These are phyloP conservation scores for Phylloscopus trochiloides DNA, from an alignment of 2,113 vertebrate genomes.

Conservation along the genomic window DNA sequence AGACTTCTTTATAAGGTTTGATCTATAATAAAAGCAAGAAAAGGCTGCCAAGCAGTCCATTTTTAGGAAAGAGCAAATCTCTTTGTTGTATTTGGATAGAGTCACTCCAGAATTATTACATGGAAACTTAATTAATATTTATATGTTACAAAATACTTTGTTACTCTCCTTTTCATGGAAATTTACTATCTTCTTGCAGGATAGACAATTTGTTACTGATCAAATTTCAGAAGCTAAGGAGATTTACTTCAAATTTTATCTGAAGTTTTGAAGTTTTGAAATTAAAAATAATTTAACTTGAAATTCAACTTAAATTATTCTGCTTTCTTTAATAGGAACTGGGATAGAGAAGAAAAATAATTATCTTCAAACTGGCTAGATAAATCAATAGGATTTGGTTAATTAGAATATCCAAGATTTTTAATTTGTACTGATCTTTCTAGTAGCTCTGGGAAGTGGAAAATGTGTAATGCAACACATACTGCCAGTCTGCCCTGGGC, in stretches of 20 bases:
- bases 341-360: neutral
- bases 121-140: neutral
- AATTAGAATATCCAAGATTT: neutral
- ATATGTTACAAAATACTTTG: neutral
- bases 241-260: neutral
- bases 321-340: neutral
- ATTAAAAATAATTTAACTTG: neutral
- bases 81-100: neutral
- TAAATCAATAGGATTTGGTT: neutral
- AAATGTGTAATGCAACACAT: neutral
- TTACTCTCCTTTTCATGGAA: neutral
- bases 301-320: neutral
- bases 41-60: neutral
- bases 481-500: neutral
- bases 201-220: neutral
- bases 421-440: neutral
- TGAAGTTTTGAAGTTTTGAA: neutral
- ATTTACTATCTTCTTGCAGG: neutral
- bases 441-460: neutral
- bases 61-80: neutral
- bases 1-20: neutral
- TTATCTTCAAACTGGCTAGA: neutral
- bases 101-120: neutral
- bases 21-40: neutral
- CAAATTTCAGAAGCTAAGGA: neutral